Evolutionary conservation across 2,888 invertebrate genomes (phyloP).

Genomic region (Dichetophora obliterata): DNA sequence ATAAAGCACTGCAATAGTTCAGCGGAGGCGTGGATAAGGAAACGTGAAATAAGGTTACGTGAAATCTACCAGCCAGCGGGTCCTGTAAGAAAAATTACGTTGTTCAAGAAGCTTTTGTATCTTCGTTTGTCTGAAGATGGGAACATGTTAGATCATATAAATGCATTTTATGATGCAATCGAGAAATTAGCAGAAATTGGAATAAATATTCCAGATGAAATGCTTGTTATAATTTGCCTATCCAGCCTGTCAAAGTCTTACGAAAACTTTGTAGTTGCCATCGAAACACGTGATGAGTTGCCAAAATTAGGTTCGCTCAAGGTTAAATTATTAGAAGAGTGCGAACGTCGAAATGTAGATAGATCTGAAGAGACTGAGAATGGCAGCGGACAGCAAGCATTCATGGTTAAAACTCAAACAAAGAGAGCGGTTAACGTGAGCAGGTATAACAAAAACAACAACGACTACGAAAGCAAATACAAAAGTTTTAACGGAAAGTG

Average conservation of each 20-base stretch:
- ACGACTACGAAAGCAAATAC: neutral
- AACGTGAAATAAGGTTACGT: too few species aligned
- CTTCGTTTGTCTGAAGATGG: constrained; percentile 24
- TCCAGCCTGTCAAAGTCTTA: constrained; percentile 33
- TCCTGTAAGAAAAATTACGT: constrained; percentile 38
- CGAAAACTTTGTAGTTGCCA: constrained; percentile 38
- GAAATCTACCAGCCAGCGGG: constrained; percentile 41
- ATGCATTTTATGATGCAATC: constrained; percentile 36
- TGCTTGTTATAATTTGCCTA: constrained; percentile 26
- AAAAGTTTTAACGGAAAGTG: neutral
- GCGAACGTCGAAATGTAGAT: neutral
- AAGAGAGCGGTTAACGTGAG: neutral
- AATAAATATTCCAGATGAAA: constrained; percentile 6
- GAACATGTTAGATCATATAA: constrained; percentile 38
- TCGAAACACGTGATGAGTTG: constrained; percentile 33
- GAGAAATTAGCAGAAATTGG: constrained; percentile 39
- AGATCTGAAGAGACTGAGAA: neutral
- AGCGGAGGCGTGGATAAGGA: constrained; percentile 36
- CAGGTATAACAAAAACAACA: neutral
- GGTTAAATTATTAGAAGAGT: constrained; percentile 21
- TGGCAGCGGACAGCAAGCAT: neutral
- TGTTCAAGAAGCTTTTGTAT: constrained; percentile 19
- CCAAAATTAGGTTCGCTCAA: constrained; percentile 15
- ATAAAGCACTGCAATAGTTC: constrained; percentile 42
- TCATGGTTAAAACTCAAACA: neutral